Base-by-base conservation (phyloP, 2,888 invertebrate genomes). In the Pantelozetes paolii region DNA sequence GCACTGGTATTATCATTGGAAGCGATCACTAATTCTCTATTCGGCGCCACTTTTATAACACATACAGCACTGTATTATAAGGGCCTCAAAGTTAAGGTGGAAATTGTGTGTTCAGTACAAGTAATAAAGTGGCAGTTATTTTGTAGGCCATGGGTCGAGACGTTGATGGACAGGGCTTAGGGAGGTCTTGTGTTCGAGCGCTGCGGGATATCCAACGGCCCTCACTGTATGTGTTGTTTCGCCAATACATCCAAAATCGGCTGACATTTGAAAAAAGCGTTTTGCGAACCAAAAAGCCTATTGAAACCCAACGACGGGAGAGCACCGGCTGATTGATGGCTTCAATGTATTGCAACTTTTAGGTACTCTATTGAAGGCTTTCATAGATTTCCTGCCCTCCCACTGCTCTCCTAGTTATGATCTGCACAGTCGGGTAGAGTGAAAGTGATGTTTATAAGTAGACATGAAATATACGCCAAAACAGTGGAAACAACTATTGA, bases 1-100 rank as follows among this genome's bases (percentile, higher is more conserved):
- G 20, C 40, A 23, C 20, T 40, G 18, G 15, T 40, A 64, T 64
- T 36, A 20, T 32, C 28, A 28, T 28, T 26, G 15, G 28, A 6
- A 20, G 30, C 36, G 9, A 32, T 32, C 64, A 40, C 64, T 64
- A 64, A 64, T 64, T 40, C 64, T 32, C 20, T 20, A 40, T 32
- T 64, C 64, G 64, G 64, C 64, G 64, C 64, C 64, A 64, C 64
- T 36, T 64, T 64, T 64, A 64, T 40, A 64, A 64, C 64, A 64
- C 40, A 32, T 20, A 45, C 15, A 45, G 45, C 18, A 45, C 15
- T 45, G 15, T 45, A 45, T 45, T 13, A 18, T 45, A 57, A 23
- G 23, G 23, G 40, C 64, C 30, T 64, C 28, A 30, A 57, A 64
- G 36, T 40, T 23, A 40, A 64, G 64, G 64, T 64, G 64, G 64